Base-by-base conservation (phyloP, 2,113 vertebrate genomes). In the Alces alces region DNA sequence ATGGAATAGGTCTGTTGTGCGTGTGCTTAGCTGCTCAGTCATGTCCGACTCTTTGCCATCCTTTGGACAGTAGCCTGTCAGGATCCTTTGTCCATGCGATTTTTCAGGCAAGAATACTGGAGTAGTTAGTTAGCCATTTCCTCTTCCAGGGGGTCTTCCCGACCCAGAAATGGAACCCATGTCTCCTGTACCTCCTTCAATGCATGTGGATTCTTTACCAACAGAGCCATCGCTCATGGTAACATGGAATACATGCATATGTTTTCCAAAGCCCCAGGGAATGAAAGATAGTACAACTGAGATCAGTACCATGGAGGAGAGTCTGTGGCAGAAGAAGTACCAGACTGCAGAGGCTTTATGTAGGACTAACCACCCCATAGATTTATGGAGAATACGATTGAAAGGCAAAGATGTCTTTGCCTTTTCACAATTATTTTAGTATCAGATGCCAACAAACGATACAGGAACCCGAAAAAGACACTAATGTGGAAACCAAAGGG, bases 321-420 rank as follows among this genome's bases (percentile, higher is more conserved):
- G 6, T 6, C 15, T 27, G 1, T 76, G 19, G 25, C 11, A 47
- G 9, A 8, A 13, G 12, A 14, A 88, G 57, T 30, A n/a, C 1
- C 23, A 27, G 52, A 33, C 17, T 58, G 33, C 25, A 60, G 54
- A 84, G 13, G 52, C 5, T 88, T 55, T 79, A 15, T 27, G 45
- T 14, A 5, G 19, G 10, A 25, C 15, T 28, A 61, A 7, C 4
- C 45, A 4, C 4, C 30, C 16, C 7, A 39, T 1, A 6, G 52
- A 58, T 13, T 21, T 10, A n/a, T 36, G 30, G 27, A 86, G 11
- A 92, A 43, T 25, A 36, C 0, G 0, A 21, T 3, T 52, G 47
- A 90, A 43, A 52, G 55, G 43, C 50, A 66, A 55, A 54, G 2
- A 3, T 30, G 12, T 66, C 23, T 83, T 82, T 83, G 33, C 33